Base-by-base conservation (phyloP, 2,113 vertebrate species). In the Ptilorrhoa leucosticta region DNA sequence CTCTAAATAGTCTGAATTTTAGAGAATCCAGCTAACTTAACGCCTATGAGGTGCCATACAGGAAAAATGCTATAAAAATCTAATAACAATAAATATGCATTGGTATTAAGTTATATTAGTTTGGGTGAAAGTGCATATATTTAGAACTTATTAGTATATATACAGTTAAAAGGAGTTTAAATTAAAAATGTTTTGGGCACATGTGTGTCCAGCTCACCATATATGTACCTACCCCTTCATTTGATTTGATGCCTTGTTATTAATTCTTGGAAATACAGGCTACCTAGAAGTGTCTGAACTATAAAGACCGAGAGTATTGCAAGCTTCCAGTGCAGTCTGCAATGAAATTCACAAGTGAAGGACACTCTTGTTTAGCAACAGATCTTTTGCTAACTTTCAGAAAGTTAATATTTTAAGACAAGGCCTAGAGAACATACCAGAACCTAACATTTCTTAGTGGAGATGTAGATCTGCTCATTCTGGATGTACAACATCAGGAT, bases 21-120 rank as follows among this genome's bases (percentile, higher is more conserved):
- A 85, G 45, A 77, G 80, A 96, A 89, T 70, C 87, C 45, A 90
- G 20, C 47, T 50, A 95, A 69, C 87, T 72, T 96, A 97, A 96
- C 73, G 0, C 96, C 91, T 92, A 23, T 80, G 86, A 97, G 87
- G 93, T 96, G 93, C 75, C 76, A 95, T 78, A 91, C 31, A 87
- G 84, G 78, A 97, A 98, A 97, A 98, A 94, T 70, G 48, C n/a
- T 88, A 96, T 97, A 96, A 97, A 97, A 97, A 88, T 86, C 91
- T 94, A 97, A 92, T 96, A 97, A 94, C 66, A 94, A 78, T 92
- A 97, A 97, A 95, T 97, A 86, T 48, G 45, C 85, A 95, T 89
- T 44, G 83, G 44, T 54, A 89, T 91, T 93, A 95, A 70, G 26
- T 96, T 97, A 97, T 84, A 88, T 83, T 97, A 92, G 58, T 72